Percentiles rank a stretch among this genome's conserved stretches.
Evolutionary conservation across 2,113 vertebrate genomes (phyloP).

Genomic region (Myiozetetes cayanensis): DNA sequence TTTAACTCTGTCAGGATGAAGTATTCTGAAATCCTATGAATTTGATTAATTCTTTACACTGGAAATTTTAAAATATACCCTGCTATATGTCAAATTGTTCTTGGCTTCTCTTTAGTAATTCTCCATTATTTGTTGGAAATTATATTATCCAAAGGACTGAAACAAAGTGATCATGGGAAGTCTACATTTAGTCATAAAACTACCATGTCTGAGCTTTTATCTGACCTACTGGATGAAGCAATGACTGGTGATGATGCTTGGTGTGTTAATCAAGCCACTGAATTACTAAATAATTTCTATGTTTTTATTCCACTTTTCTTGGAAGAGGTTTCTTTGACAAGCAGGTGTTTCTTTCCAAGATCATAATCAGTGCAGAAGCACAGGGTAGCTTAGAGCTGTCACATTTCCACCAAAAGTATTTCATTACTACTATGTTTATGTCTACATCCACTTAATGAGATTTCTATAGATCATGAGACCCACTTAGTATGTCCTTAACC

Average conservation of each 20-base stretch:
- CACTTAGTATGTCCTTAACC: slow-evolving; percentile 40
- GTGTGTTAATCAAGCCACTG: neutral
- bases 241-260: neutral
- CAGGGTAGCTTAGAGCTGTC: slow-evolving; percentile 4
- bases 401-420: slow-evolving; percentile 34
- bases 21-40: neutral
- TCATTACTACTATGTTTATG: slow-evolving; percentile 25
- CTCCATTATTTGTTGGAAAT: neutral
- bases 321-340: slow-evolving; percentile 21
- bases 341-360: slow-evolving; percentile 50
- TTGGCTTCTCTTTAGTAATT: slow-evolving; percentile 15
- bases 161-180: neutral
- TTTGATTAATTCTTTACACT: neutral
- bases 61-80: neutral
- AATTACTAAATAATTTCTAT: neutral
- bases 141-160: neutral
- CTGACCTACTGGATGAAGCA: neutral
- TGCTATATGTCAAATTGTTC: neutral
- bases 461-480: slow-evolving; percentile 46
- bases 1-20: neutral
- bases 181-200: neutral
- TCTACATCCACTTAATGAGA: slow-evolving; percentile 27
- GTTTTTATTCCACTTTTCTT: neutral
- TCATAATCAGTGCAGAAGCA: neutral
- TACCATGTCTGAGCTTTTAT: neutral